Evolutionary conservation across 1,140 invertebrate genomes (phyloP).

Genomic region (Pantala flavescens): DNA sequence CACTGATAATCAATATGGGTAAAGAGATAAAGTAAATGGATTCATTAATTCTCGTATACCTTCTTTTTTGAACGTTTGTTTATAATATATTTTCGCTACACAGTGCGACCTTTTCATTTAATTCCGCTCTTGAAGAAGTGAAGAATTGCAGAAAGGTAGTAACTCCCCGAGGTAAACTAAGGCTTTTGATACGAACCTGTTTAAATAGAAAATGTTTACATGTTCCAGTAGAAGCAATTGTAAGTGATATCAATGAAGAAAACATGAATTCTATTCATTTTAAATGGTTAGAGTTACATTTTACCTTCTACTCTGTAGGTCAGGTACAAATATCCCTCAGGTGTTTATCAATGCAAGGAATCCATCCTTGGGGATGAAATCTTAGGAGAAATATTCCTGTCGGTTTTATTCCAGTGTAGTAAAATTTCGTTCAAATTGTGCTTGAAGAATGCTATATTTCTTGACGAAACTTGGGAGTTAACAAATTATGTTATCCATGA

Average conservation of each 20-base stretch:
- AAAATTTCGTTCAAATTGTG: slow-evolving; percentile 43
- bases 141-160: slow-evolving; percentile 35
- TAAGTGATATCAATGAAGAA: slow-evolving; percentile 27
- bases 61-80: background rate
- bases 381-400: slow-evolving; percentile 45
- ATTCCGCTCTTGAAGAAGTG: slow-evolving; percentile 35
- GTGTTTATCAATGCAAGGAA: slow-evolving; percentile 25
- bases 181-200: slow-evolving; percentile 44
- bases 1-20: slow-evolving; percentile 31
- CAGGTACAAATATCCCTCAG: slow-evolving; percentile 18
- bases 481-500: slow-evolving; percentile 37
- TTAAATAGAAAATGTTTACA: slow-evolving; percentile 44
- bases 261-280: slow-evolving; percentile 14
- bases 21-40: slow-evolving; percentile 15
- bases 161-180: slow-evolving; percentile 39
- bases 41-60: slow-evolving; percentile 14
- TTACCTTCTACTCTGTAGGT: slow-evolving; percentile 16
- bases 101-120: slow-evolving; percentile 30
- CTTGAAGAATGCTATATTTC: slow-evolving; percentile 40
- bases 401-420: slow-evolving; percentile 42
- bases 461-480: slow-evolving; percentile 45
- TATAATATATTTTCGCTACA: background rate
- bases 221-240: slow-evolving; percentile 41
- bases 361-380: slow-evolving; percentile 46
- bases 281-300: background rate